Conservation (phyloP, 2,113 vertebrate genomes). For the Pao palembangensis region DNA sequence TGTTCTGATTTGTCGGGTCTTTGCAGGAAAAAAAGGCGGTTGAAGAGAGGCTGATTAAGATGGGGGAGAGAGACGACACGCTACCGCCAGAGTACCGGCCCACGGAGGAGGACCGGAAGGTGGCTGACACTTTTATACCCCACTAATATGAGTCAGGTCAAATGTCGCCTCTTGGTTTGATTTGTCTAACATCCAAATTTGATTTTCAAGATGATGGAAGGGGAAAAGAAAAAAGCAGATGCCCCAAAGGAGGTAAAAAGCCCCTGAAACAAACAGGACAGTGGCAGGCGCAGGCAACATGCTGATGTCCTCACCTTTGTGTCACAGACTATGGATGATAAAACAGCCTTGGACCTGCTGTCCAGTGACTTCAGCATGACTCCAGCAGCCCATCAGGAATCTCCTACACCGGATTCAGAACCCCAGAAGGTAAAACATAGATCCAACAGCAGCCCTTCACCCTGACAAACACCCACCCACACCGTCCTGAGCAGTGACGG, state of each 20-base stretch:
- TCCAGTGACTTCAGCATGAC: conserved; percentile 56
- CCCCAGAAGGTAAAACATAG: conserved; percentile 51
- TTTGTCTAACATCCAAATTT: background rate
- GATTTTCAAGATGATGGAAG: conserved; percentile 54
- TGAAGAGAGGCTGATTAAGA: conserved; percentile 68
- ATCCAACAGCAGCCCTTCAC: background rate
- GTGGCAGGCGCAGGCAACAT: background rate
- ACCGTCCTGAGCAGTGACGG: no score
- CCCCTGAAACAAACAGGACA: background rate
- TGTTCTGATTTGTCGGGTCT: background rate
- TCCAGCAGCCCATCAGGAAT: conserved; percentile 26
- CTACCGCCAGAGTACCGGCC: conserved; percentile 69
- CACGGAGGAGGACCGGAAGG: conserved; percentile 65
- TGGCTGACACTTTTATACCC: no score
- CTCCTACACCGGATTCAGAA: conserved; percentile 40
- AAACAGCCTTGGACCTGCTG: conserved; percentile 64
- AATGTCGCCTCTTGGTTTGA: background rate
- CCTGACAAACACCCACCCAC: no score
- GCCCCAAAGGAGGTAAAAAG: conserved; percentile 61
- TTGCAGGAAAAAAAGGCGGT: conserved; percentile 66
- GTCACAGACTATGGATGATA: conserved; percentile 61
- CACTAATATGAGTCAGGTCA: no score
- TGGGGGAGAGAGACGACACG: conserved; percentile 72
- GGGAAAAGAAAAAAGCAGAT: conserved; percentile 37
- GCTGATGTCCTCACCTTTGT: background rate